These are phyloP conservation scores for Drymodes brunneopygia DNA, from an alignment of 2,113 vertebrate genomes.

Conservation along the genomic window DNA sequence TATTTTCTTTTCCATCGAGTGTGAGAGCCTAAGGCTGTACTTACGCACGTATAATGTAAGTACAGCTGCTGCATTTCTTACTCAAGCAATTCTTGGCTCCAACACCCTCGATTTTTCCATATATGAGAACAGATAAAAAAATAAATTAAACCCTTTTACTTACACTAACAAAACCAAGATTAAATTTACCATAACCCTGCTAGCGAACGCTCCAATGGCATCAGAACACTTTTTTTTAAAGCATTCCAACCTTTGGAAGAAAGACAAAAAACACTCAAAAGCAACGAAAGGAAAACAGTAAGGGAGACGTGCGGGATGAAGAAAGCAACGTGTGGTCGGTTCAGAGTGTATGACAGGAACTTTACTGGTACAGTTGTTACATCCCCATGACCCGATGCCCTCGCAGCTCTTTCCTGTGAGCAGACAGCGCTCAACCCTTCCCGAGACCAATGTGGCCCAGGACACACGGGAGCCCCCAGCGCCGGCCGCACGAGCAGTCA, in stretches of 20 bases:
- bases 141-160: slow-evolving; percentile 61
- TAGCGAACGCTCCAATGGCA: slow-evolving; percentile 47
- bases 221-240: slow-evolving; percentile 64
- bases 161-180: slow-evolving; percentile 47
- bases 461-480: slow-evolving; percentile 36
- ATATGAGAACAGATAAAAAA: slow-evolving; percentile 47
- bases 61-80: slow-evolving; percentile 53
- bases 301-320: slow-evolving; percentile 40
- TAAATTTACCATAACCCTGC: slow-evolving; percentile 48
- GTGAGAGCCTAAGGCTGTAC: slow-evolving; percentile 54
- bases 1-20: slow-evolving; percentile 50
- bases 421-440: slow-evolving; percentile 29
- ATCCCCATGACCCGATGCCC: slow-evolving; percentile 58
- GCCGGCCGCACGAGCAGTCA: slow-evolving; percentile 45
- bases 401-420: slow-evolving; percentile 21
- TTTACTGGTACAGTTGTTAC: slow-evolving; percentile 13
- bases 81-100: slow-evolving; percentile 52
- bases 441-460: slow-evolving; percentile 71
- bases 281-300: neutral
- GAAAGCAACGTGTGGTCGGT: slow-evolving; percentile 59
- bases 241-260: slow-evolving; percentile 56
- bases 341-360: slow-evolving; percentile 29
- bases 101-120: slow-evolving; percentile 18
- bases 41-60: neutral
- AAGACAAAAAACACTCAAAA: slow-evolving; percentile 43